A percentile compares a stretch with the other conserved stretches of the same genome.
These are phyloP conservation scores for Ceuthmochares aereus DNA, from an alignment of 2,113 vertebrate genomes.

Conservation along the genomic window DNA sequence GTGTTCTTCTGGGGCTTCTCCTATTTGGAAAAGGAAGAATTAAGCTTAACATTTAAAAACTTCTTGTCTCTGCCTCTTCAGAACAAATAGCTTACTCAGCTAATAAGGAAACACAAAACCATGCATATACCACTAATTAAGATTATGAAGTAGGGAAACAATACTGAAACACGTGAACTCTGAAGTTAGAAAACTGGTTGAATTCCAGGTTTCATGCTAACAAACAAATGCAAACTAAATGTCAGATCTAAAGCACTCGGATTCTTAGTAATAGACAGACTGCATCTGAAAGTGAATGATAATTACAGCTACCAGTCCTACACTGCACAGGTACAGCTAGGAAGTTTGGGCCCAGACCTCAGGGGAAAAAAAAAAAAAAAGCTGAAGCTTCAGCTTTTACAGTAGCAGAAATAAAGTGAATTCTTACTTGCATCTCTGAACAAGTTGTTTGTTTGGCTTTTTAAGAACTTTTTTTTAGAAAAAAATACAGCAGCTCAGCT, in stretches of 20 bases:
- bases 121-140: conserved; percentile 28
- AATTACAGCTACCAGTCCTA: not conserved
- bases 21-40: not conserved
- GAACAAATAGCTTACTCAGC: not conserved
- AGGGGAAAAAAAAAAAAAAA: not conserved
- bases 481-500: not conserved
- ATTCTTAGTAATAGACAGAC: not conserved
- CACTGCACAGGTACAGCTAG: not conserved
- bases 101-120: conserved; percentile 53
- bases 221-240: not conserved
- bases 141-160: conserved; percentile 26
- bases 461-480: not conserved
- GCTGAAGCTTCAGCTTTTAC: not conserved
- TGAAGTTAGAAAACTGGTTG: not conserved
- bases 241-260: not conserved
- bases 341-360: not conserved
- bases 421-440: conserved; percentile 19
- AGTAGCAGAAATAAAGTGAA: conserved; percentile 32
- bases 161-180: not conserved
- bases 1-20: not conserved
- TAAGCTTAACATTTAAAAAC: not conserved
- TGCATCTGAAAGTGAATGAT: not conserved
- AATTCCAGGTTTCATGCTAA: conserved; percentile 37
- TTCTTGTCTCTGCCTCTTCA: not conserved
- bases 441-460: not conserved